Evolutionary conservation across 2,113 vertebrate genomes (phyloP), one percentile per base, ranked within the genome.

Genomic region (Phasianus colchicus): DNA sequence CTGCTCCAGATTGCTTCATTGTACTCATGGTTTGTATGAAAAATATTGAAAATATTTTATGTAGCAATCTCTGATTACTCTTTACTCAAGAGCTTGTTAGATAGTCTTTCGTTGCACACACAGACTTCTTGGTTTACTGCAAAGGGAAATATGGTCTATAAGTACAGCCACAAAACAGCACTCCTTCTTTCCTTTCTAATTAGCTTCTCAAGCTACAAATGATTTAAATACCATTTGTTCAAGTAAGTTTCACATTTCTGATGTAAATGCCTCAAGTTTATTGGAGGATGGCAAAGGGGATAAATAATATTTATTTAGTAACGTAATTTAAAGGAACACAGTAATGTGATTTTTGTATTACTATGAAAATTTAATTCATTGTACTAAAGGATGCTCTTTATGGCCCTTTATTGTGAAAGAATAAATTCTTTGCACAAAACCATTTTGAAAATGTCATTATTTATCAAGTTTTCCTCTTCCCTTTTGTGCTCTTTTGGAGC

Each of bases 391-490:
- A 69, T 81, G 24, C 3, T 93, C 11, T 77, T 69, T 43, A 42
- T 64, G 34, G 36, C 5, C 1, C 5, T 58, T 78, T 58, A 21
- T 73, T 66, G 60, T 82, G 66, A 93, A 87, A 79, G 30, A 94
- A 96, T 94, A 95, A 95, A 94, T 55, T 48, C 12, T 89, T 91
- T 55, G 20, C 67, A 83, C 27, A 79, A 83, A 85, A 42, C 22
- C 45, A 25, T 38, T 24, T 79, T 32, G 11, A 54, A 86, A 66
- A 70, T 25, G 6, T 4, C 52, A 12, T 70, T 74, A 50, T 69
- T 86, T 54, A 30, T 75, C 32, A 72, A 13, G 40, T 47, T 89
- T 75, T 22, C 67, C 63, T 50, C 38, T 32, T 58, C 42, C 29
- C 25, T 34, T 60, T 60, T 34, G 30, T 40, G 6, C 47, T 92